phyloP scores from a whole-genome alignment of 2,888 invertebrate species.

The Zelleria hepariella region DNA sequence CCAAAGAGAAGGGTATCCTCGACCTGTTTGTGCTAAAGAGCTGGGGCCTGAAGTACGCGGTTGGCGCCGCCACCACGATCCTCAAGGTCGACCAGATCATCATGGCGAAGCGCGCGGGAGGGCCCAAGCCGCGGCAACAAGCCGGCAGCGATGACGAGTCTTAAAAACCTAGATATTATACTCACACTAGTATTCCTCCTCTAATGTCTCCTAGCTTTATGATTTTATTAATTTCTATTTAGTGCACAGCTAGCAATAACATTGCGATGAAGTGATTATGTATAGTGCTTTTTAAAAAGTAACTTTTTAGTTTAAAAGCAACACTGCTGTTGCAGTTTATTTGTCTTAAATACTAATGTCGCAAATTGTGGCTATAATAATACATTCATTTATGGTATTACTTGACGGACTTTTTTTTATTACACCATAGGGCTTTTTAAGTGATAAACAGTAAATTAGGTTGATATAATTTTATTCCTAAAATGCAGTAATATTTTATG shows the following conservation, averaged over 20 bases:
- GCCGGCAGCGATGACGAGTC: constrained; percentile 82
- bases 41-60: constrained; percentile 97
- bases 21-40: constrained; percentile 89
- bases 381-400: neutral
- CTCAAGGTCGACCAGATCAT: constrained; percentile 97
- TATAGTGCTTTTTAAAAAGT: neutral
- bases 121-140: constrained; percentile 85
- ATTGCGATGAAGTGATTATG: neutral
- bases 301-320: neutral
- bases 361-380: constrained; percentile 5
- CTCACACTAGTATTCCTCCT: neutral
- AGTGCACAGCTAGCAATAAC: neutral
- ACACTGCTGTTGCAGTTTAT: neutral
- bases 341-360: neutral
- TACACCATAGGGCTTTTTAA: too few relatives aligned
- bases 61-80: constrained; percentile 92
- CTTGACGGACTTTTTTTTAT: neutral
- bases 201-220: neutral
- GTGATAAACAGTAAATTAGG: neutral
- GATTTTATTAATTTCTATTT: constrained; percentile 1
- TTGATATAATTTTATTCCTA: neutral
- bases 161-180: constrained; percentile 32
- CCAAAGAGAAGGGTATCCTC: constrained; percentile 81
- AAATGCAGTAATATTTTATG: too few relatives aligned
- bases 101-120: constrained; percentile 97